A percentile compares a stretch with the other conserved stretches of the same genome.
phyloP scores from a whole-genome alignment of 2,113 vertebrate species.

The Perca flavescens region DNA sequence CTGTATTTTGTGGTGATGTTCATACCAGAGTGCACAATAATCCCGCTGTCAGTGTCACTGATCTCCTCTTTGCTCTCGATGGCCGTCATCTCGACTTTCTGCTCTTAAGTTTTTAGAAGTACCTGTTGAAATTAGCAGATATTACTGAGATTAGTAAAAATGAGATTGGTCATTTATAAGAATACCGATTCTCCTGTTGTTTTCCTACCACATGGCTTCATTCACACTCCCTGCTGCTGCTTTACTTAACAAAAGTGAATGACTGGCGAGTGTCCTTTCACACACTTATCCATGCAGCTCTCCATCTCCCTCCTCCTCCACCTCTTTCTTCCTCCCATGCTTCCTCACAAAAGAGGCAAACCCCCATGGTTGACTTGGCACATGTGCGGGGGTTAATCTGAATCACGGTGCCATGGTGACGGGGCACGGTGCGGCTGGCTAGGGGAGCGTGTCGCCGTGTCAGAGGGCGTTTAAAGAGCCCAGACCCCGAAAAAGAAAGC shows the following conservation, averaged over 20 bases:
- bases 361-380: constrained; percentile 81
- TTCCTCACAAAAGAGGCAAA: constrained; percentile 79
- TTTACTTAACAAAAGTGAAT: constrained; percentile 73
- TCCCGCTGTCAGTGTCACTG: constrained; percentile 91
- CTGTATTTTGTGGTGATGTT: neutral
- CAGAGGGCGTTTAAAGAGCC: constrained; percentile 80
- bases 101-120: constrained; percentile 11
- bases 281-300: constrained; percentile 69
- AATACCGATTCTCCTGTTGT: constrained; percentile 7
- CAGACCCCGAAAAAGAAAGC: constrained; percentile 77
- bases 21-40: constrained; percentile 92
- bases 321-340: constrained; percentile 43
- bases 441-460: constrained; percentile 74
- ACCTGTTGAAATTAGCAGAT: constrained; percentile 60
- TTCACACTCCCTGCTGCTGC: constrained; percentile 53
- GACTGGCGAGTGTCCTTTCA: constrained; percentile 75
- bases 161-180: neutral
- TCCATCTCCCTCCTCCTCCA: constrained; percentile 39
- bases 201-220: constrained; percentile 51
- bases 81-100: constrained; percentile 63
- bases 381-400: constrained; percentile 83
- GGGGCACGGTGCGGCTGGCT: constrained; percentile 59
- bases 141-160: constrained; percentile 25
- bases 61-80: constrained; percentile 90
- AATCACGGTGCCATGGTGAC: constrained; percentile 81